A percentile compares a stretch with the other conserved stretches of the same genome.
phyloP scores from a whole-genome alignment of 2,888 invertebrate species.

The Dysmachus trigonus region DNA sequence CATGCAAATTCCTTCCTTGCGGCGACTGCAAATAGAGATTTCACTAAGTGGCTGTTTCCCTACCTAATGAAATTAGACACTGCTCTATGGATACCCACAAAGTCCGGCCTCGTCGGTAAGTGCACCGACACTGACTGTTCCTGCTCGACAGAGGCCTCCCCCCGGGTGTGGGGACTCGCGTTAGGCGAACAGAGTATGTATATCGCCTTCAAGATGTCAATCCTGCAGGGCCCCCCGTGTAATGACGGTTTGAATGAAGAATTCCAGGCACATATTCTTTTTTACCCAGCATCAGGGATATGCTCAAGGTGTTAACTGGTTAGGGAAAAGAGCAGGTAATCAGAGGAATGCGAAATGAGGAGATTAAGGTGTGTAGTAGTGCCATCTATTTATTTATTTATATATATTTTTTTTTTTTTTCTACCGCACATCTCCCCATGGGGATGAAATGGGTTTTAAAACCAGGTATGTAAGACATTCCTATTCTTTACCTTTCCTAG shows the following conservation, averaged over 20 bases:
- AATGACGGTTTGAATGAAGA: not conserved
- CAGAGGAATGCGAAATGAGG: conserved; percentile 27
- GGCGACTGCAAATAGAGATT: conserved; percentile 19
- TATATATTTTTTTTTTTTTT: not conserved
- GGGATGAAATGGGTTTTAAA: conserved; percentile 10
- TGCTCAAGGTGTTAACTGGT: conserved; percentile 7
- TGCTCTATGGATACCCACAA: not conserved
- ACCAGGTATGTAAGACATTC: conserved; percentile 11
- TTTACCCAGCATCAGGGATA: not conserved
- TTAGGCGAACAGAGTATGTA: not conserved
- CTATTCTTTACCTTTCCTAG: not conserved
- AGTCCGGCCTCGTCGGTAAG: not conserved
- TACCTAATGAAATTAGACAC: conserved; percentile 24
- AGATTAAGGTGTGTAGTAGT: not conserved
- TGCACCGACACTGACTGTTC: not conserved
- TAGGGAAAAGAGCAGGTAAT: not conserved
- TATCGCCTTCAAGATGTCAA: conserved; percentile 24
- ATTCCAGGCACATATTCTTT: not conserved
- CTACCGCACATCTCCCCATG: not conserved
- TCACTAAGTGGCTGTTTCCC: conserved; percentile 16
- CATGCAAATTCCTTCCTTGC: conserved; percentile 31
- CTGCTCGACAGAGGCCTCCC: not conserved
- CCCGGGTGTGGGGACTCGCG: not conserved
- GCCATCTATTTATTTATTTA: not conserved
- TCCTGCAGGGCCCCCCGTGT: not conserved